Evolutionary conservation across 2,113 vertebrate species (phyloP), one percentile per base, ranked within the genome.

Genomic region (Lanius ludovicianus): DNA sequence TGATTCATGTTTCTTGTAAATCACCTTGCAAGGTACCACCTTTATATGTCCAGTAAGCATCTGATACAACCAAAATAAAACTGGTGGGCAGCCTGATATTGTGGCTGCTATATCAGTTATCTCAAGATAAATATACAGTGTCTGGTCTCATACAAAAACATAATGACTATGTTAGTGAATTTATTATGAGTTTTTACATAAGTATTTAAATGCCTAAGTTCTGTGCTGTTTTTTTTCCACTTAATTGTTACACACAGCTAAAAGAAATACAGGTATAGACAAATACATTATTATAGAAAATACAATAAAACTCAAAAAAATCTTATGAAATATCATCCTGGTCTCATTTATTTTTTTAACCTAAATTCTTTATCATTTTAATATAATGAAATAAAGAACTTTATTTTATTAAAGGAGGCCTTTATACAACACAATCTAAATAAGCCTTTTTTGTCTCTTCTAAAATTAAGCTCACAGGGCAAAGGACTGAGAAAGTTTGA

Each of bases 151-250:
- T 42, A 53, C 47, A 67, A 89, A 86, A 81, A 24, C 5, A 18
- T 50, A 37, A n/a, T 50, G 4, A 67, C 31, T 11, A 4, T 63
- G 7, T 59, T 59, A 57, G 2, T 28, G n/a, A 31, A 14, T 90
- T 79, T 76, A 60, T 69, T 57, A 68, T 4, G 7, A 67, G 7
- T 4, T 65, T 85, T 64, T 16, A 53, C 62, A 4, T 9, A 57
- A 31, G 3, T 46, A 28, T 73, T 86, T 80, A 69, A 90, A 73
- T 2, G 1, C 0, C 1, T 6, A 82, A 15, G 7, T 24, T 9
- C 8, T 9, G 1, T 2, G 3, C 27, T 84, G 9, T 0, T 9
- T 59, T 60, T 60, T 28, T 25, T 2, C 42, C 30, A 30, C 8
- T 52, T 57, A 53, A 21, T 52, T 60, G 7, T 47, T 67, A n/a